phyloP scores from a whole-genome alignment of 2,797 vertebrate genomes.

The Margarornis squamiger region DNA sequence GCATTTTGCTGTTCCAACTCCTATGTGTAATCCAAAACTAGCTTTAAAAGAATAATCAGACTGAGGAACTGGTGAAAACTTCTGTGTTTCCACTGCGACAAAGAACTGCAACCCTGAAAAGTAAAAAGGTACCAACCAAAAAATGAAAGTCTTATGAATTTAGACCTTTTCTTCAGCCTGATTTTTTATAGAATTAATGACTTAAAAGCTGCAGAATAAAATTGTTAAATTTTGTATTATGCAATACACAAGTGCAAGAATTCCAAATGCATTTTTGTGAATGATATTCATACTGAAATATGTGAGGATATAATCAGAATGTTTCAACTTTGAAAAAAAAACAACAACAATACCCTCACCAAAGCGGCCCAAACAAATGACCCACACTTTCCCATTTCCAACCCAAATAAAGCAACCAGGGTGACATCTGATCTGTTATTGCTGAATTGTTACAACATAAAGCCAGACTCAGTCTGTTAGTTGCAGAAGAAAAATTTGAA shows the following conservation, averaged over 20 bases:
- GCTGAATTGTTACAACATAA: not conserved
- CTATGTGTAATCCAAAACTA: not conserved
- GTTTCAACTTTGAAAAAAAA: not conserved
- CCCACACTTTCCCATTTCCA: not conserved
- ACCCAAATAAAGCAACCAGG: not conserved
- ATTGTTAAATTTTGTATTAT: not conserved
- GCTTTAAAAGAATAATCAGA: not conserved
- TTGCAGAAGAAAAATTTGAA: not conserved
- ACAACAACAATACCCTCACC: fast-evolving
- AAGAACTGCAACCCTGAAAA: not conserved
- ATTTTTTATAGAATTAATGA: not conserved
- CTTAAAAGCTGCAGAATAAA: not conserved
- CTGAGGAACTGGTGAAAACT: not conserved
- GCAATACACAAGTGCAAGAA: not conserved
- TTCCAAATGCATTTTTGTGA: not conserved
- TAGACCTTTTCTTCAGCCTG: not conserved
- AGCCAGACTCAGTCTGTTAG: not conserved
- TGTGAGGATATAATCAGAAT: not conserved
- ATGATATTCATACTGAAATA: not conserved
- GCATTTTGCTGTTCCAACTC: not conserved
- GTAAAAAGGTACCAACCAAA: not conserved
- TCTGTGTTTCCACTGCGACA: not conserved
- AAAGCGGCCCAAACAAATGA: not conserved
- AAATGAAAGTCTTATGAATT: not conserved
- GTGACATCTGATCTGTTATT: not conserved